Conservation (phyloP, 2,113 vertebrate species). For the Oceanodroma tethys region DNA sequence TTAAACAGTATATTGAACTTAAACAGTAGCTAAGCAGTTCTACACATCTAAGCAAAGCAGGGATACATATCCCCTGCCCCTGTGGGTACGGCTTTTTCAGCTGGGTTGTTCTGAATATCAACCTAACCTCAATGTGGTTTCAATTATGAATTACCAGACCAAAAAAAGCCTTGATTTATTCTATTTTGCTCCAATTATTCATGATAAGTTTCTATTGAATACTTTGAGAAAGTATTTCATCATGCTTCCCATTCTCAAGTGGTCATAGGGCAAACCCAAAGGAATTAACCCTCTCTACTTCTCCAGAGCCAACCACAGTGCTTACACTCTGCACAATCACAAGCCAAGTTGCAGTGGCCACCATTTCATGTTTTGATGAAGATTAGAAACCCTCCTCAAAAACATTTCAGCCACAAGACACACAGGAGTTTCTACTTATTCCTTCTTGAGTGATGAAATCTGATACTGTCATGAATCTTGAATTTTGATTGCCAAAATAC, state of each 20-base stretch:
- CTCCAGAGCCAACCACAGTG: not conserved
- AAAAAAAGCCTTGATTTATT: slow-evolving; percentile 87
- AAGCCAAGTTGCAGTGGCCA: not conserved
- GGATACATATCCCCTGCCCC: slow-evolving; percentile 3
- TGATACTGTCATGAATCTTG: not conserved
- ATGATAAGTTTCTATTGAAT: slow-evolving; percentile 83
- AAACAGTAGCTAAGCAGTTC: not conserved
- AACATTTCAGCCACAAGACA: not conserved
- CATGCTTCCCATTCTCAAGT: slow-evolving; percentile 79
- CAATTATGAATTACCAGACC: slow-evolving; percentile 87
- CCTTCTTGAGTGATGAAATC: not conserved
- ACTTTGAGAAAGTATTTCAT: slow-evolving; percentile 87
- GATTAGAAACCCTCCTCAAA: not conserved
- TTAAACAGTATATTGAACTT: not conserved
- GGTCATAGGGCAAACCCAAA: slow-evolving; percentile 78
- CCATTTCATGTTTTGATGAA: not conserved
- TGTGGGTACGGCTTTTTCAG: slow-evolving; percentile 33
- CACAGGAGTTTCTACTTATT: not conserved
- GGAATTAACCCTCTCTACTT: slow-evolving; percentile 72
- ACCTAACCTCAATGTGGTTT: slow-evolving; percentile 85
- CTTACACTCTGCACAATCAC: not conserved
- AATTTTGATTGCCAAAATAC: not conserved
- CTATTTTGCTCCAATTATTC: slow-evolving; percentile 86
- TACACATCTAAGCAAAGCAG: not conserved
- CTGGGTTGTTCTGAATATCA: slow-evolving; percentile 62